These are phyloP conservation scores for Stomorhina lunata DNA, from an alignment of 2,888 invertebrate genomes.

Conservation along the genomic window DNA sequence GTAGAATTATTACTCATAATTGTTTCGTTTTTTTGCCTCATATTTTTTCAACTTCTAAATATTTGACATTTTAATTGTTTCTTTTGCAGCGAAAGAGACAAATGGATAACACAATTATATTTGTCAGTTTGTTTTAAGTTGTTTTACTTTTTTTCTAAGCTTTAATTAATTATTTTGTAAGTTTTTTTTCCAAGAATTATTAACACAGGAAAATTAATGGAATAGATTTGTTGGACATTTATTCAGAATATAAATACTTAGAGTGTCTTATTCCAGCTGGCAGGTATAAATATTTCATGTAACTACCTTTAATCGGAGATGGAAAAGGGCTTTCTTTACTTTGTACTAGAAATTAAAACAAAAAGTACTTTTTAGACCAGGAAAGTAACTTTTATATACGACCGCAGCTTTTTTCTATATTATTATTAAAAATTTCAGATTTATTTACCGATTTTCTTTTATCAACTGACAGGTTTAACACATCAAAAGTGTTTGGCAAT, in stretches of 20 bases:
- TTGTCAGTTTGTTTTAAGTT: neutral
- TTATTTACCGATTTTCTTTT: too few relatives aligned
- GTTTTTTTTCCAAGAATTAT: conserved; percentile 30
- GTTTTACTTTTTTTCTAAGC: neutral
- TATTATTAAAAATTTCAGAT: too few relatives aligned
- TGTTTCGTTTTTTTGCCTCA: neutral
- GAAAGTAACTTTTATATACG: too few relatives aligned
- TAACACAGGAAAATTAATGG: conserved; percentile 14
- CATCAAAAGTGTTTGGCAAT: too few relatives aligned
- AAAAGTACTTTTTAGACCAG: too few relatives aligned
- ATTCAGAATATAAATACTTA: too few relatives aligned
- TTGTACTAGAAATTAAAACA: too few relatives aligned
- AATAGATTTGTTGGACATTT: conserved; percentile 20
- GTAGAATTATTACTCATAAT: conserved; percentile 24
- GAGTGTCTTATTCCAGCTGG: too few relatives aligned
- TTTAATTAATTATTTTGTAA: neutral
- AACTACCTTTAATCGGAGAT: neutral
- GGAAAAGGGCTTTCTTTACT: too few relatives aligned
- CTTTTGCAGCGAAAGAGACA: conserved; percentile 11
- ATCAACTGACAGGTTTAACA: too few relatives aligned
- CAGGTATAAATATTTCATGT: conserved; percentile 19
- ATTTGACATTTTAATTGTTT: conserved; percentile 53
- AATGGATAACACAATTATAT: conserved; percentile 51
- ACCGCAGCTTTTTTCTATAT: too few relatives aligned
- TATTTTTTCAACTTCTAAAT: conserved; percentile 3